phyloP scores from a whole-genome alignment of 1,140 invertebrate genomes.

The Lepeophtheirus salmonis region DNA sequence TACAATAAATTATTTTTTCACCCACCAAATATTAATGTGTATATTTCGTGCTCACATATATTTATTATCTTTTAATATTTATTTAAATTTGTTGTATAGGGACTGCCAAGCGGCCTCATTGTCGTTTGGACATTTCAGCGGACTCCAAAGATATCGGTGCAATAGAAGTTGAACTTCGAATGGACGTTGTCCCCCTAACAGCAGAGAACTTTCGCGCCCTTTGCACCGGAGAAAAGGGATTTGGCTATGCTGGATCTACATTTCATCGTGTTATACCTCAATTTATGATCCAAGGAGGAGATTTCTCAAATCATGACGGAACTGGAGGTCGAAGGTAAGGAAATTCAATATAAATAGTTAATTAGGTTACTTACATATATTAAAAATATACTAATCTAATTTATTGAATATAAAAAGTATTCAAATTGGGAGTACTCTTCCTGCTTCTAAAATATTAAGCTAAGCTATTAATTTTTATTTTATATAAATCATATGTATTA shows the following conservation, averaged over 20 bases:
- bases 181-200: slow-evolving; percentile 54
- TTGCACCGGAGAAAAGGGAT: slow-evolving; percentile 65
- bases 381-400: too few species aligned
- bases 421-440: too few species aligned
- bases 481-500: too few species aligned
- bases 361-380: too few species aligned
- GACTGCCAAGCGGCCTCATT: not conserved
- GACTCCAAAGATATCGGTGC: slow-evolving; percentile 65
- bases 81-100: not conserved
- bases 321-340: slow-evolving; percentile 55
- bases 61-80: too few species aligned
- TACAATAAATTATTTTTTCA: too few species aligned
- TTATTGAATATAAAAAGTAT: too few species aligned
- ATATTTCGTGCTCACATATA: too few species aligned
- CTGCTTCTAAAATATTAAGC: too few species aligned
- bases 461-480: too few species aligned
- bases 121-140: slow-evolving; percentile 65
- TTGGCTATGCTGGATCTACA: slow-evolving; percentile 55
- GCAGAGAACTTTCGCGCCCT: slow-evolving; percentile 75
- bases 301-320: slow-evolving; percentile 59
- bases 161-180: slow-evolving; percentile 74
- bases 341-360: too few species aligned
- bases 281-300: slow-evolving; percentile 90
- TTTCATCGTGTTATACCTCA: slow-evolving; percentile 94
- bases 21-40: too few species aligned